Evolutionary conservation across 2,888 invertebrate species (phyloP).

Genomic region (Gymnoscelis rufifasciata): DNA sequence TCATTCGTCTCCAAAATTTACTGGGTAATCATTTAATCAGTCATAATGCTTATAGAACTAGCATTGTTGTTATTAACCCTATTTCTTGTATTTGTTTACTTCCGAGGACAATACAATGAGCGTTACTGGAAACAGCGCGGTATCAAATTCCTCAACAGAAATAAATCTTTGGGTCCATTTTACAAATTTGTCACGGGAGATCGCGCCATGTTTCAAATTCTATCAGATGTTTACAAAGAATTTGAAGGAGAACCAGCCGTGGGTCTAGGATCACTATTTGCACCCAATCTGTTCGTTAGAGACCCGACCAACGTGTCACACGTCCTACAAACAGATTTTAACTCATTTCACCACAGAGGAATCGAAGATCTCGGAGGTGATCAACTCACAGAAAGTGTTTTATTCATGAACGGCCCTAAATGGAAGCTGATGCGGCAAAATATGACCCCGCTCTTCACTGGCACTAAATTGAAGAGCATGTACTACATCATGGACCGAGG

Average conservation of each 20-base stretch:
- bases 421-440: conserved; percentile 57
- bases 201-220: conserved; percentile 9
- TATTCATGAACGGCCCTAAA: conserved; percentile 41
- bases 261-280: conserved; percentile 30
- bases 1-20: no score
- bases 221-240: conserved; percentile 36
- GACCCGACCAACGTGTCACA: conserved; percentile 40
- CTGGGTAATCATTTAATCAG: no score
- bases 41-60: conserved; percentile 6
- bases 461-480: conserved; percentile 54
- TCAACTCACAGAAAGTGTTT: conserved; percentile 40
- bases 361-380: conserved; percentile 35
- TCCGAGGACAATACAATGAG: conserved; percentile 33
- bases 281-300: conserved; percentile 34
- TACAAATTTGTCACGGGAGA: conserved; percentile 3
- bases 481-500: conserved; percentile 51
- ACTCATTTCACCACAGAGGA: conserved; percentile 43
- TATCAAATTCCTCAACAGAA: conserved; percentile 22
- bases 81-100: not conserved
- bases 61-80: not conserved
- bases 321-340: conserved; percentile 39
- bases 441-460: conserved; percentile 54
- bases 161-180: conserved; percentile 10
- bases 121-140: conserved; percentile 46
- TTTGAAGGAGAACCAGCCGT: conserved; percentile 42